Evolutionary conservation across 2,888 invertebrate genomes (phyloP).

Genomic region (Troilus luridus): DNA sequence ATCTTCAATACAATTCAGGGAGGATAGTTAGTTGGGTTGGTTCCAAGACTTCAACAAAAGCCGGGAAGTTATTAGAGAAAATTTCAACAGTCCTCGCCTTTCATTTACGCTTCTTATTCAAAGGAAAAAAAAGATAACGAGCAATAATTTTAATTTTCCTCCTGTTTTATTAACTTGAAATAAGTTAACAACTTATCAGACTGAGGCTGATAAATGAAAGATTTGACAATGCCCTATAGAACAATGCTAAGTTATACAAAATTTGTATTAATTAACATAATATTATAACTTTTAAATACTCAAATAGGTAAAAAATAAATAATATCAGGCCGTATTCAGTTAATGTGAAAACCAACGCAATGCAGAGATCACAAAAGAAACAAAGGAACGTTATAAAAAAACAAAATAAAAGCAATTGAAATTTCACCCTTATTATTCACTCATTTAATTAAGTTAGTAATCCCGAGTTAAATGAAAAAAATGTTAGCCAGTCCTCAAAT

Average conservation of each 20-base stretch:
- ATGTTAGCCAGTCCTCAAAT: not conserved
- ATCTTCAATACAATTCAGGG: not conserved
- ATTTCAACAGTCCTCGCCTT: not conserved
- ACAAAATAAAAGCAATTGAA: not conserved
- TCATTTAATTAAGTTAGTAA: not conserved
- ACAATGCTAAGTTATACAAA: too few species aligned
- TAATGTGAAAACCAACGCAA: not conserved
- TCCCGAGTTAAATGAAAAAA: not conserved
- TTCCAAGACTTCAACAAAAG: slow-evolving; percentile 3
- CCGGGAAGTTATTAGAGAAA: not conserved
- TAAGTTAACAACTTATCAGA: too few species aligned
- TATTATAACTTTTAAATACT: too few species aligned
- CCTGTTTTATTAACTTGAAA: not conserved
- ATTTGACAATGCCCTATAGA: too few species aligned
- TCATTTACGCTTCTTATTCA: not conserved
- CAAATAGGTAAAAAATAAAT: not conserved
- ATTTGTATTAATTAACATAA: too few species aligned
- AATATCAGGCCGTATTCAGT: not conserved
- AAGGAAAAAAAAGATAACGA: not conserved
- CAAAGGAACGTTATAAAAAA: not conserved
- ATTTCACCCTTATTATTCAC: not conserved
- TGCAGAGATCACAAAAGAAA: not conserved
- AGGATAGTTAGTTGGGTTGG: not conserved
- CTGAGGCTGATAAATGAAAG: too few species aligned
- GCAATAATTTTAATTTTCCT: not conserved